Percentiles rank a stretch among this genome's conserved stretches.
Evolutionary conservation across 2,888 invertebrate species (phyloP).

Genomic region (Volucella inflata): DNA sequence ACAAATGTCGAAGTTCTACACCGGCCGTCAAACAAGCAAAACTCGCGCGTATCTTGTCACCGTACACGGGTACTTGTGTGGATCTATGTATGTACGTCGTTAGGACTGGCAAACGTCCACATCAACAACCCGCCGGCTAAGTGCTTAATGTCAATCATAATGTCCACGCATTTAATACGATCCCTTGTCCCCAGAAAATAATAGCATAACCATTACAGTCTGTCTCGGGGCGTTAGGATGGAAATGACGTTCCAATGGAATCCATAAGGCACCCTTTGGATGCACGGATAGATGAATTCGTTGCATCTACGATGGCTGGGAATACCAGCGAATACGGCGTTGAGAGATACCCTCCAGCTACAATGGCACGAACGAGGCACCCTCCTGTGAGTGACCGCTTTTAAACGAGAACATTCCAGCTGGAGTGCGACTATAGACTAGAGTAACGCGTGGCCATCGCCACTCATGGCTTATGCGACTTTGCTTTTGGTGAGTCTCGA

Average conservation of each 20-base stretch:
- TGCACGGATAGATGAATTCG: slow-evolving; percentile 2
- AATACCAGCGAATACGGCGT: slow-evolving; percentile 45
- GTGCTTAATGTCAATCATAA: slow-evolving; percentile 76
- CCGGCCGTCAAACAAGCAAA: slow-evolving; percentile 6
- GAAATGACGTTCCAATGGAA: slow-evolving; percentile 48
- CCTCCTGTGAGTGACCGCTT: slow-evolving; percentile 75
- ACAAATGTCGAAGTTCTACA: slow-evolving; percentile 57
- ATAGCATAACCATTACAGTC: slow-evolving; percentile 63
- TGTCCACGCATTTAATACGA: slow-evolving; percentile 74
- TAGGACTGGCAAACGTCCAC: slow-evolving; percentile 9
- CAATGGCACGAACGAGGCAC: slow-evolving; percentile 58
- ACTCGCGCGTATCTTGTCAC: slow-evolving; percentile 43
- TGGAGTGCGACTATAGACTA: background rate
- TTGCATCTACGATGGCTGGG: background rate
- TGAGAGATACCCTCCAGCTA: slow-evolving; percentile 48
- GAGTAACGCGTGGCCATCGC: slow-evolving; percentile 14
- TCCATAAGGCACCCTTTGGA: slow-evolving; percentile 67
- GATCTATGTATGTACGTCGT: background rate
- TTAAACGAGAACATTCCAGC: slow-evolving; percentile 63
- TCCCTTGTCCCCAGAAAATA: slow-evolving; percentile 67
- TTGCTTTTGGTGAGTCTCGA: slow-evolving; percentile 23
- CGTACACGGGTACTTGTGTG: background rate
- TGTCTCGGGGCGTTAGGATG: slow-evolving; percentile 66
- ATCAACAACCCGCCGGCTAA: slow-evolving; percentile 57
- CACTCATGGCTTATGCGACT: slow-evolving; percentile 37